Percentiles rank a stretch among this genome's conserved stretches.
Conservation (phyloP, 2,113 vertebrate species). For the Tachuris rubrigastra region DNA sequence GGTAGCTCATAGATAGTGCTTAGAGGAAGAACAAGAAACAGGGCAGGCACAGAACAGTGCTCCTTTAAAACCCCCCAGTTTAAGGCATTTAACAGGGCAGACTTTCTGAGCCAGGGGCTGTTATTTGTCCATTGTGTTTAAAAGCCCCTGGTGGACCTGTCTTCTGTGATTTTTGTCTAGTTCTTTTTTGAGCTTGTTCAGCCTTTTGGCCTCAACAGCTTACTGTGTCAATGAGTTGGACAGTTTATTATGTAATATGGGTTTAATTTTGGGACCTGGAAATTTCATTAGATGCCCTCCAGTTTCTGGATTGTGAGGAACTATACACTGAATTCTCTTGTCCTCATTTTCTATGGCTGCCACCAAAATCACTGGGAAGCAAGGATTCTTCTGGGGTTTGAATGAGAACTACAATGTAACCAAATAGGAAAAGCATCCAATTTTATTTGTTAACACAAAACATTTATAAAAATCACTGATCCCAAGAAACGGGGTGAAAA, state of each 20-base stretch:
- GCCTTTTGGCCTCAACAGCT: not conserved
- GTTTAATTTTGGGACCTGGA: not conserved
- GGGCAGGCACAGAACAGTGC: not conserved
- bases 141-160: not conserved
- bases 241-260: not conserved
- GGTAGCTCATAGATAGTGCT: not conserved
- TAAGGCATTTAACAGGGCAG: slow-evolving; percentile 10
- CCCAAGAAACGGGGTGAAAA: not conserved
- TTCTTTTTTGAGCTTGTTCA: not conserved
- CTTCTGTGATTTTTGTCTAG: not conserved
- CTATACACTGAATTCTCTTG: not conserved
- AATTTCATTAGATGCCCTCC: not conserved
- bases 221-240: not conserved
- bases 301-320: not conserved
- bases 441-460: not conserved
- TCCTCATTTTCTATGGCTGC: not conserved
- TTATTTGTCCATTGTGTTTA: slow-evolving; percentile 2
- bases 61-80: not conserved
- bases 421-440: not conserved
- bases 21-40: not conserved
- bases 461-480: not conserved
- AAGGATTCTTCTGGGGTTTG: not conserved
- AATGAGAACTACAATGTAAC: not conserved
- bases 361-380: not conserved
- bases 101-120: not conserved